phyloP scores from a whole-genome alignment of 2,888 invertebrate genomes.

The Lutraria lutraria region DNA sequence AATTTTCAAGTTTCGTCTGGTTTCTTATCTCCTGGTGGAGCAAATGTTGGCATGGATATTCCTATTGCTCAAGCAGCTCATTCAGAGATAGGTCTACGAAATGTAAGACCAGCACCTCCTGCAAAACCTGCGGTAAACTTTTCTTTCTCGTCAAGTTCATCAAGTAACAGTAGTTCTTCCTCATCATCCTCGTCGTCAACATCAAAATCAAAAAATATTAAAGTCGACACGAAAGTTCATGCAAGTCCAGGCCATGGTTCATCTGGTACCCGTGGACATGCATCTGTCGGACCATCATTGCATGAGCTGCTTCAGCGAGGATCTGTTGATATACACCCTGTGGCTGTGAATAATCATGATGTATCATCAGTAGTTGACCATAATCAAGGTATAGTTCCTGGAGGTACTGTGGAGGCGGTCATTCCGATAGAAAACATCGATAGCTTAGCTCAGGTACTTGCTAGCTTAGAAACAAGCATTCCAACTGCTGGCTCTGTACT shows the following conservation, averaged over 20 bases:
- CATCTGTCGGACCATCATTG: background rate
- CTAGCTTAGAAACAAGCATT: constrained; percentile 39
- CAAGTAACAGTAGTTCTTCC: constrained; percentile 59
- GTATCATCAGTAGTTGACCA: constrained; percentile 44
- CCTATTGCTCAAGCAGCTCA: constrained; percentile 25
- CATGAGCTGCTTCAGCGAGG: constrained; percentile 23
- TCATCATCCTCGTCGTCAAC: constrained; percentile 57
- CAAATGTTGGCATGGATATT: background rate
- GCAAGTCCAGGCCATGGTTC: background rate
- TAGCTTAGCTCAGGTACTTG: constrained; percentile 54
- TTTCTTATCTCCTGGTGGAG: background rate
- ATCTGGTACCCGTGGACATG: background rate
- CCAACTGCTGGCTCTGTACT: constrained; percentile 48
- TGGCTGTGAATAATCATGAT: constrained; percentile 21
- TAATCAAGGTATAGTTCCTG: constrained; percentile 32
- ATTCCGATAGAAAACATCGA: constrained; percentile 52
- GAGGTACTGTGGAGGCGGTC: constrained; percentile 51
- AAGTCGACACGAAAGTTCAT: background rate
- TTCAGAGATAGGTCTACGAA: constrained; percentile 29
- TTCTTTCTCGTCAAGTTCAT: constrained; percentile 53
- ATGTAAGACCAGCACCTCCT: constrained; percentile 46
- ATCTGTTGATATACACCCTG: constrained; percentile 28
- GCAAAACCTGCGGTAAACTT: constrained; percentile 39
- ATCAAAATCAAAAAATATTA: constrained; percentile 1
- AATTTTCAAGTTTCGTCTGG: background rate